These are phyloP conservation scores for Meriones psammophilus DNA, from an alignment of 2,797 vertebrate genomes.

Conservation along the genomic window DNA sequence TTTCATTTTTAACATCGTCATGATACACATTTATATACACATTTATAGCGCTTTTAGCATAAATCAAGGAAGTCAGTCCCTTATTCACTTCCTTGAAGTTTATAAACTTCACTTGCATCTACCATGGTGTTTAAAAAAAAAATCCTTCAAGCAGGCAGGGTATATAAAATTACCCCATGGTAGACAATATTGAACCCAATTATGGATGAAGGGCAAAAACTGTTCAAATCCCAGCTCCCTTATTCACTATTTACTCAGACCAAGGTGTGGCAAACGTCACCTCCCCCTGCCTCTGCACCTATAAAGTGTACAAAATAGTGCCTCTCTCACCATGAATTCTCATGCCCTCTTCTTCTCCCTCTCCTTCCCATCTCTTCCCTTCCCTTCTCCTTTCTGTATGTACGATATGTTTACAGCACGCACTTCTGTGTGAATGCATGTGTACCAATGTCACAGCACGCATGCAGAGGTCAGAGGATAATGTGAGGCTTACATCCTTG, in stretches of 20 bases:
- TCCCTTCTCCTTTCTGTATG: too few species aligned
- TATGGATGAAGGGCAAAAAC: background rate
- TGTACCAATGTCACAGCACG: background rate
- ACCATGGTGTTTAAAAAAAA: background rate
- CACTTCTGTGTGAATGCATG: background rate
- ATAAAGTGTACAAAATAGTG: background rate
- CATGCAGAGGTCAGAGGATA: background rate
- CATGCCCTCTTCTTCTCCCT: too few species aligned
- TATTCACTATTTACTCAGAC: background rate
- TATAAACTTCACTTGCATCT: background rate
- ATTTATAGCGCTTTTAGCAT: background rate
- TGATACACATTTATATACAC: background rate
- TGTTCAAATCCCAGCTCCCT: background rate
- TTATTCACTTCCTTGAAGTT: background rate
- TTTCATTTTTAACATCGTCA: slow-evolving; percentile 8
- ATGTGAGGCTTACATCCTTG: background rate
- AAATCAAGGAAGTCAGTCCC: slow-evolving; percentile 3
- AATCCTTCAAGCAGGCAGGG: background rate
- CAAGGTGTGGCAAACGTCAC: background rate
- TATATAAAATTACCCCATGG: background rate
- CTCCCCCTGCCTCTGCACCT: background rate
- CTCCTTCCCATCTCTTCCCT: background rate
- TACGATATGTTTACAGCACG: background rate
- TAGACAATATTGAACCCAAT: background rate
- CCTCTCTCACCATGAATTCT: background rate